phyloP scores from a whole-genome alignment of 2,797 vertebrate genomes.

The Chloroceryle amazona region DNA sequence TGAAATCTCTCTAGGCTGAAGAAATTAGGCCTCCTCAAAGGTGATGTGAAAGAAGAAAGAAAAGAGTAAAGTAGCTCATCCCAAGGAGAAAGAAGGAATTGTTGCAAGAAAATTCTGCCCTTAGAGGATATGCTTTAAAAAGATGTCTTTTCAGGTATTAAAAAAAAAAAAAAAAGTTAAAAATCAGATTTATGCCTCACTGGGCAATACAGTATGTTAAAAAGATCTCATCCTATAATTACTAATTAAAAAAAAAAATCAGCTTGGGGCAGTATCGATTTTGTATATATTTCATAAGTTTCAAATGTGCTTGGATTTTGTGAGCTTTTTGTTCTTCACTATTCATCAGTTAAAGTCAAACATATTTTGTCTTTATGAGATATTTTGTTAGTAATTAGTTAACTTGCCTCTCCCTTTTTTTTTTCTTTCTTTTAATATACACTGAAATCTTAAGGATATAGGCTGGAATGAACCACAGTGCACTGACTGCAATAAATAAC shows the following conservation, averaged over 20 bases:
- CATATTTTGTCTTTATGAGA: not conserved
- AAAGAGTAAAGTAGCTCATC: not conserved
- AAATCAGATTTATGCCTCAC: not conserved
- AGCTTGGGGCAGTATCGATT: not conserved
- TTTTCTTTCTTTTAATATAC: not conserved
- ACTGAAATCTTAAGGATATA: not conserved
- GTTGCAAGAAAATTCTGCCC: not conserved
- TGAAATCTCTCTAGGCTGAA: not conserved
- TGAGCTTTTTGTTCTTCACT: not conserved
- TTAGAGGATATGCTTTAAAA: not conserved
- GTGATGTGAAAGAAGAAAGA: not conserved
- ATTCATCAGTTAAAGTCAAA: not conserved
- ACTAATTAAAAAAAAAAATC: not conserved
- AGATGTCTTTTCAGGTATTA: not conserved
- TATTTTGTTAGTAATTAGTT: not conserved
- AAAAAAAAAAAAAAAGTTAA: not conserved
- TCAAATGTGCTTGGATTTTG: not conserved
- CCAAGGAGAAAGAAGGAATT: not conserved
- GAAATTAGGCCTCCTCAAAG: conserved; percentile 2
- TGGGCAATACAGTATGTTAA: not conserved
- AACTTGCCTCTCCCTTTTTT: not conserved
- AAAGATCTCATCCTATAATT: not conserved
- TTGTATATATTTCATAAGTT: not conserved
- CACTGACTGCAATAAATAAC: not conserved
- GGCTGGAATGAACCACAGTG: not conserved